A percentile compares a stretch with the other conserved stretches of the same genome.
phyloP scores from a whole-genome alignment of 1,140 invertebrate genomes.

The Zeugodacus cucurbitae region DNA sequence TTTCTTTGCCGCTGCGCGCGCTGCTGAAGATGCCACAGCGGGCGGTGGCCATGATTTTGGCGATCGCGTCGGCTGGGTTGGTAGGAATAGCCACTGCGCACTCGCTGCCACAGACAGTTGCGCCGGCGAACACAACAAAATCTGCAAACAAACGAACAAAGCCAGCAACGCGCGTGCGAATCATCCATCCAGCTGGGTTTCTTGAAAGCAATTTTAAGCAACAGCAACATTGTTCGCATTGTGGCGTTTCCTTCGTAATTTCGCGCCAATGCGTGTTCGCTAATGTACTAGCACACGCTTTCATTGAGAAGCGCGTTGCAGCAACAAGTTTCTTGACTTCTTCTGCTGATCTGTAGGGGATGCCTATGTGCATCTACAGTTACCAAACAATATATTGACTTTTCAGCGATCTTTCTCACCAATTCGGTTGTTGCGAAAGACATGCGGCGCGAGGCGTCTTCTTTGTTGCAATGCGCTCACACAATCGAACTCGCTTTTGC shows the following conservation, averaged over 20 bases:
- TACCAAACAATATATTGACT: not conserved
- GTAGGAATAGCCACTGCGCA: not conserved
- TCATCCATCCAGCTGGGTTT: not conserved
- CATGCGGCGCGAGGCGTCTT: not conserved
- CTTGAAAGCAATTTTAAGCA: not conserved
- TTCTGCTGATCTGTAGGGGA: not conserved
- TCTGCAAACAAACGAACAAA: not conserved
- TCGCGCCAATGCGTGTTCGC: not conserved
- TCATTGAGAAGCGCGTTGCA: not conserved
- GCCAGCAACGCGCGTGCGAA: not conserved
- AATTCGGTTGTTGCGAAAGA: not conserved
- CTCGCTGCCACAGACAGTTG: not conserved
- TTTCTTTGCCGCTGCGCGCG: not conserved
- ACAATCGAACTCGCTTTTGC: not conserved
- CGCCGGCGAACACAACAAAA: not conserved
- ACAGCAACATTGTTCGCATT: not conserved
- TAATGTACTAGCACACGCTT: not conserved
- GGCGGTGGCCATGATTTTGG: not conserved
- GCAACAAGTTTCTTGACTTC: not conserved
- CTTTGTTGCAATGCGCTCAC: not conserved
- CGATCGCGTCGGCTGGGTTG: not conserved
- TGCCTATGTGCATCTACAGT: not conserved
- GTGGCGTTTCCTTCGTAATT: not conserved
- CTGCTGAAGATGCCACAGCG: not conserved
- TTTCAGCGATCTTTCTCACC: not conserved